Conservation (phyloP, 2,888 invertebrate genomes). For the Cryptosula pallasiana region DNA sequence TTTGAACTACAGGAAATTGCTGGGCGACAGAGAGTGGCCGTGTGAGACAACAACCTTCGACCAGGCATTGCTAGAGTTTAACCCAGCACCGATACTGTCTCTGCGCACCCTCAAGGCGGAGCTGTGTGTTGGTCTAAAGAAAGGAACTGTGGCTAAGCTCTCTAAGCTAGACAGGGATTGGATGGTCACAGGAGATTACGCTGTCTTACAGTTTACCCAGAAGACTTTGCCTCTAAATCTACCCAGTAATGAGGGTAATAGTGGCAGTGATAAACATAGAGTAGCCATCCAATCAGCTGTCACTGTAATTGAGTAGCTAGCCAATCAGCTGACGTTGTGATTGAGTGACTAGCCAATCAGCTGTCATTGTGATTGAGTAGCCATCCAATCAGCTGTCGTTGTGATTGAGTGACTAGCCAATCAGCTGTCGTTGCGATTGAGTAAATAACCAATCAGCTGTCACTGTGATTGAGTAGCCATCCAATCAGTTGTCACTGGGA, state of each 20-base stretch:
- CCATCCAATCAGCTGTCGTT: not conserved
- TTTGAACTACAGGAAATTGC: slow-evolving; percentile 87
- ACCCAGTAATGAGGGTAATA: not conserved
- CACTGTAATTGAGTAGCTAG: not conserved
- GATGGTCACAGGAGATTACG: slow-evolving; percentile 81
- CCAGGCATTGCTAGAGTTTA: slow-evolving; percentile 68
- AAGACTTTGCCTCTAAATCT: not conserved
- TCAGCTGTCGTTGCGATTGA: not conserved
- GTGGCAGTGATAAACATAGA: not conserved
- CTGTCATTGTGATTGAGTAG: not conserved
- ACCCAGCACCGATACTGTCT: slow-evolving; percentile 73
- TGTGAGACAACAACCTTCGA: slow-evolving; percentile 61
- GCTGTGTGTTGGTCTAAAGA: slow-evolving; percentile 69
- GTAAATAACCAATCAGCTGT: not conserved
- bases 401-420: too few species aligned
- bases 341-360: not conserved
- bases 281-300: not conserved
- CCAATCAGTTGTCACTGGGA: not conserved
- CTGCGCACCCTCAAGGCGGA: slow-evolving; percentile 87
- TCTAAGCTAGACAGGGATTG: slow-evolving; percentile 56
- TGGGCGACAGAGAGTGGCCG: slow-evolving; percentile 80
- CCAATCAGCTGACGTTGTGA: not conserved
- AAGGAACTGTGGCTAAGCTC: slow-evolving; percentile 58
- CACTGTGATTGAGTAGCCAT: not conserved
- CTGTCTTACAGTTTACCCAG: slow-evolving; percentile 62